Evolutionary conservation across 2,888 invertebrate species (phyloP).

Genomic region (Stenurella melanura): DNA sequence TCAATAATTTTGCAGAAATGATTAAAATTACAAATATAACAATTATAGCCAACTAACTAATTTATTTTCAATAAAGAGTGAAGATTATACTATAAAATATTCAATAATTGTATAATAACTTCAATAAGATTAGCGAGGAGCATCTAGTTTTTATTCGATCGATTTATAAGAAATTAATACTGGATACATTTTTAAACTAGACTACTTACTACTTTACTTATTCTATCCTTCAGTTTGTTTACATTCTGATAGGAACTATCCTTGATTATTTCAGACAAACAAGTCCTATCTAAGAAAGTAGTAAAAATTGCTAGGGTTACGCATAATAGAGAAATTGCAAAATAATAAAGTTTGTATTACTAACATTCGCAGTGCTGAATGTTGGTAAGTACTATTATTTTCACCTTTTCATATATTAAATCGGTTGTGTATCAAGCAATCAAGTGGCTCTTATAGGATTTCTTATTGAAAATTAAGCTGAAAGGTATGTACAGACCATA

Average conservation of each 20-base stretch:
- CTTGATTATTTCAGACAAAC: conserved; percentile 63
- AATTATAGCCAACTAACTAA: too few relatives aligned
- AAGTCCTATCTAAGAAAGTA: conserved; percentile 56
- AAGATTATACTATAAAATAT: too few relatives aligned
- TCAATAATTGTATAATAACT: too few relatives aligned
- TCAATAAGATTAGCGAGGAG: too few relatives aligned
- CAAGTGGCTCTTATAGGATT: neutral
- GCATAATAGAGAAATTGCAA: conserved; percentile 55
- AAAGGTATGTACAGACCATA: neutral
- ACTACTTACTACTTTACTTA: conserved; percentile 31
- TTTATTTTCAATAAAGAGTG: too few relatives aligned
- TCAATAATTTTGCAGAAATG: too few relatives aligned
- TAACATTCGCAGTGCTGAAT: conserved; percentile 44
- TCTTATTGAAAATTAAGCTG: neutral
- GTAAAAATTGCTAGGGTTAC: conserved; percentile 53
- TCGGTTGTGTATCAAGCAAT: conserved; percentile 18
- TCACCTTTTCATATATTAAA: neutral
- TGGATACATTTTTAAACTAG: neutral
- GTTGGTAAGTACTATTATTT: neutral
- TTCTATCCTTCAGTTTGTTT: conserved; percentile 64
- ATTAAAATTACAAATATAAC: too few relatives aligned
- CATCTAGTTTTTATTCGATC: neutral
- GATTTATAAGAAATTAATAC: neutral
- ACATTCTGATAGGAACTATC: conserved; percentile 62
- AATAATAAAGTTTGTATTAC: conserved; percentile 47